These are phyloP conservation scores for Chelidonichthys spinosus DNA, from an alignment of 2,797 vertebrate genomes.

Conservation along the genomic window DNA sequence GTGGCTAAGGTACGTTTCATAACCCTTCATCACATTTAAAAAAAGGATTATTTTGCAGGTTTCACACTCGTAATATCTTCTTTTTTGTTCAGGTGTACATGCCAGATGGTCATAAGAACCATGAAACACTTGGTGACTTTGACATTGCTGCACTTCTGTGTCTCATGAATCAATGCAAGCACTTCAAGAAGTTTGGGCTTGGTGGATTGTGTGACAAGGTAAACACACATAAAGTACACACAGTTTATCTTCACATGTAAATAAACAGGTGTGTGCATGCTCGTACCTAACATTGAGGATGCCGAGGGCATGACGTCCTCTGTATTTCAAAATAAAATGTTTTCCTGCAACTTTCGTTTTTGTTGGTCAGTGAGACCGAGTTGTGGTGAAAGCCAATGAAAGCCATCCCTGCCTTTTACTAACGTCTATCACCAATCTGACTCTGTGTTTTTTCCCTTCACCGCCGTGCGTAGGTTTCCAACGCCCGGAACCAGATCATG, in stretches of 20 bases:
- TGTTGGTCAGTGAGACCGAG: too few species aligned
- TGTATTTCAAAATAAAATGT: too few species aligned
- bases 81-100: constrained; percentile 3
- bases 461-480: neutral
- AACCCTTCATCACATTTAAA: too few species aligned
- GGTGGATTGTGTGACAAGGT: neutral
- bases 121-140: neutral
- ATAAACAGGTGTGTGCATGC: too few species aligned
- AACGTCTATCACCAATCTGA: neutral
- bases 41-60: neutral
- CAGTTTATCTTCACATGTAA: neutral
- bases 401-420: neutral
- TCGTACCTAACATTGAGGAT: too few species aligned
- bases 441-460: neutral
- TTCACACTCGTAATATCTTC: neutral
- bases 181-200: neutral
- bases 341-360: too few species aligned
- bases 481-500: neutral
- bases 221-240: neutral
- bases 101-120: neutral
- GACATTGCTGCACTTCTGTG: neutral
- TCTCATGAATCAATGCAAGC: neutral
- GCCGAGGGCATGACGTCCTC: too few species aligned
- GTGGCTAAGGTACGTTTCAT: constrained; percentile 73
- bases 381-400: too few species aligned